Base-by-base conservation (phyloP, 1,140 invertebrate genomes). In the Onthophagus taurus region DNA sequence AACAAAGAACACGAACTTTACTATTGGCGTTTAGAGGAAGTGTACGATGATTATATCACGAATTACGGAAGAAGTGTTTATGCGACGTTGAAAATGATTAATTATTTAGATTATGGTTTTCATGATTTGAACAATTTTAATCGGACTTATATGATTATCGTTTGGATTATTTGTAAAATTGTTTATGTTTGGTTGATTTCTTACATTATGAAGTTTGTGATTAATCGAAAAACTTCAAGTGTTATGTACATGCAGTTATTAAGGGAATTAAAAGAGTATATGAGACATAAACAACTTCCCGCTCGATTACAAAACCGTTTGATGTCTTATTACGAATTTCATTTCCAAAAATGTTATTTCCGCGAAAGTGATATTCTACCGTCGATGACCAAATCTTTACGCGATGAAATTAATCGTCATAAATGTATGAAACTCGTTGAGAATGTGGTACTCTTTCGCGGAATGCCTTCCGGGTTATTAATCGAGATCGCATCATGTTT, bases 291-390 rank as follows among this genome's bases (percentile, higher is more conserved):
- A 33, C 42, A 52, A 26, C 30, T 57, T 12, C 55, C 55, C 8
- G 26, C 29, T 1, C 17, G 31, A 17, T 45, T 57, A 17, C 47
- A 49, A 13, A 31, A 49, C 2, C 42, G 51, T 19, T 41, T 57
- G 5, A 30, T 53, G 18, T 47, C 34, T 21, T 57, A 55, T 36
- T 49, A 54, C 29, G 49, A 57, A 20, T 57, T 53, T 29, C 48
- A 47, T 31, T 55, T 55, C 23, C 55, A 55, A 26, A 55, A 57
- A 39, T 49, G 42, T 8, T 51, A 54, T 26, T 57, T 53, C 23
- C 41, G 49, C 14, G 52, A 59, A 16, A 20, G 24, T 5, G 47
- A 49, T 33, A 55, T 53, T 17, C 21, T 53, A 37, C 48, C 42
- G n/a, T 13, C 45, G 23, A 31, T 23, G 29, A 24, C 41, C 7